Evolutionary conservation across 1,140 invertebrate species (phyloP), one percentile per base, ranked within the genome.

Genomic region (Agrypnia vestita): DNA sequence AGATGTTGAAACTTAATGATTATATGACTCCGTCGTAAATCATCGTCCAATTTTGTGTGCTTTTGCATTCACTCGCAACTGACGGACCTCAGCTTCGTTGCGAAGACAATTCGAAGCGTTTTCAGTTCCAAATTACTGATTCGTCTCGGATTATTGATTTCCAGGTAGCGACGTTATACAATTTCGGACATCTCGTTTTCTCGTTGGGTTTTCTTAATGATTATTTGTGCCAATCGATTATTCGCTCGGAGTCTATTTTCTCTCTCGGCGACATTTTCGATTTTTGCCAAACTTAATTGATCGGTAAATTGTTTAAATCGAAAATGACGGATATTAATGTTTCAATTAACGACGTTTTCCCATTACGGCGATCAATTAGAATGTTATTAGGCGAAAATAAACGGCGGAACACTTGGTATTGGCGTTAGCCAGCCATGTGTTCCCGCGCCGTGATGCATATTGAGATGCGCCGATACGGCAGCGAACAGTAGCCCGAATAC

Each of bases 121-220:
- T 55, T 79, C 71, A 79, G 49, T 64, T 73, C 46, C 51, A 79
- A 79, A 79, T 79, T 73, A 61, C n/a, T n/a, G 61, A 75, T 80
- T 80, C 73, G 79, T 76, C 49, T 25, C 80, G 59, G 69, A 78
- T 78, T 78, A 78, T 75, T 75, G 80, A 81, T 79, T 78, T 76
- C 73, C 77, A 74, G 53, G 72, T 79, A 79, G 74, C 46, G 44
- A 46, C 49, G 43, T 73, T 77, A 69, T 77, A 69, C 76, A 67
- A 74, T 74, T 25, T 12, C 21, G 19, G 67, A 47, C 71, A 53
- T 74, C 51, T 56, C 53, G 25, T 55, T 44, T 74, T 56, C 49
- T 74, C 43, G 25, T 55, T 43, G n/a, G 44, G 43, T 74, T 74
- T 74, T 74, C 35, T 53, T 35, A 74, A 79, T 74, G 69, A 72